Evolutionary conservation across 2,797 vertebrate species (phyloP), one percentile per base, ranked within the genome.

Genomic region (Vultur gryphus): DNA sequence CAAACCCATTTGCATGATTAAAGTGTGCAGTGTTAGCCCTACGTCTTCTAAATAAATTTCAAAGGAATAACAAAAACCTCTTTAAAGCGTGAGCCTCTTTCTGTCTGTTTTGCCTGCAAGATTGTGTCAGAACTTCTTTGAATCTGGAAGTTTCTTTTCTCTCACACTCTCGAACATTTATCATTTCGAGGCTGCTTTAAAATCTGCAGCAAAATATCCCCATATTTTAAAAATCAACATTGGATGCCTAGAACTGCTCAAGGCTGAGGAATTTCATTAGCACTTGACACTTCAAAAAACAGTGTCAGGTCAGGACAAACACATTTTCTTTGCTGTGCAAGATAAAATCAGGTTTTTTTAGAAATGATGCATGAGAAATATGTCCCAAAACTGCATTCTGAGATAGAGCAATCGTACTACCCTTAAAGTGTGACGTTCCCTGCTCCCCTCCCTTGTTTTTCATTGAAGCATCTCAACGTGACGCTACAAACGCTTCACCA

Each of bases 191-290:
- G 94, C 84, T 88, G 92, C 87, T 78, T 89, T 28, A 91, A 87
- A 91, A 91, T 58, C 92, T 20, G 87, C 85, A 11, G 84, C 31
- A 14, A 85, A 93, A 94, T 72, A 84, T 83, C 94, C 91, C 87
- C 76, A 23, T 87, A 66, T 96, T 96, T 96, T 83, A 89, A 43
- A 94, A 77, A 72, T 76, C 83, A 78, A 4, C 81, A 14, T 5
- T 12, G 37, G 92, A 33, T 80, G 95, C 89, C 87, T 75, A 43
- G 73, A 94, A 31, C 80, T 67, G 92, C 96, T 95, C 87, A 82
- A 90, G 96, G 96, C 96, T 94, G 87, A 88, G 93, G 95, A 96
- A 97, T 97, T 93, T 97, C 95, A 97, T 97, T 97, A 97, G 94
- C 96, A 93, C 94, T 93, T 83, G 85, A 95, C 90, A 92, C 94